phyloP scores from a whole-genome alignment of 2,113 vertebrate genomes.

The Progne subis region DNA sequence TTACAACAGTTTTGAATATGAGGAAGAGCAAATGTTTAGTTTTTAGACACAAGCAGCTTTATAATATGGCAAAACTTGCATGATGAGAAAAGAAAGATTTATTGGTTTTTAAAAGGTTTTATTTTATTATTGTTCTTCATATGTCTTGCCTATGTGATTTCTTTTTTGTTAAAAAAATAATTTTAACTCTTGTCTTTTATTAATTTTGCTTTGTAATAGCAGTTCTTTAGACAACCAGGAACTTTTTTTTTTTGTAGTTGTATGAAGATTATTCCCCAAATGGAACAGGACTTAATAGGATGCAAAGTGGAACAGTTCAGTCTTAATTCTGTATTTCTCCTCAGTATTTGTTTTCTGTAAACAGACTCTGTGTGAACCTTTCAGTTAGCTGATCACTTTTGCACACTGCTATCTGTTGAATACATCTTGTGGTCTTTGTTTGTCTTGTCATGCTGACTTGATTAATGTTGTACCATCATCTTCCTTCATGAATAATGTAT shows the following conservation, averaged over 20 bases:
- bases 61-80: neutral
- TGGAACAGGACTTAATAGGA: neutral
- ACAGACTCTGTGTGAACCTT: neutral
- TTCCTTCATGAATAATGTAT: neutral
- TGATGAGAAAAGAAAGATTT: neutral
- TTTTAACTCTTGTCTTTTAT: neutral
- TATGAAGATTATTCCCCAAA: neutral
- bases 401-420: neutral
- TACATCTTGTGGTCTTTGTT: neutral
- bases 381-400: neutral
- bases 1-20: neutral
- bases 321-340: neutral
- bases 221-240: neutral
- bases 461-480: neutral
- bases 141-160: neutral
- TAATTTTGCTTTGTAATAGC: neutral
- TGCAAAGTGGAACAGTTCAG: neutral
- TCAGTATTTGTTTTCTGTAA: neutral
- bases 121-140: neutral
- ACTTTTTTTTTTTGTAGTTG: neutral
- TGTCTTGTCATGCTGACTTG: neutral
- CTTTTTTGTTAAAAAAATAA: neutral
- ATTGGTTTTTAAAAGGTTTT: neutral
- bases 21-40: neutral
- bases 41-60: neutral